Conservation (phyloP, 2,888 invertebrate species). For the Byasa hedistus region DNA sequence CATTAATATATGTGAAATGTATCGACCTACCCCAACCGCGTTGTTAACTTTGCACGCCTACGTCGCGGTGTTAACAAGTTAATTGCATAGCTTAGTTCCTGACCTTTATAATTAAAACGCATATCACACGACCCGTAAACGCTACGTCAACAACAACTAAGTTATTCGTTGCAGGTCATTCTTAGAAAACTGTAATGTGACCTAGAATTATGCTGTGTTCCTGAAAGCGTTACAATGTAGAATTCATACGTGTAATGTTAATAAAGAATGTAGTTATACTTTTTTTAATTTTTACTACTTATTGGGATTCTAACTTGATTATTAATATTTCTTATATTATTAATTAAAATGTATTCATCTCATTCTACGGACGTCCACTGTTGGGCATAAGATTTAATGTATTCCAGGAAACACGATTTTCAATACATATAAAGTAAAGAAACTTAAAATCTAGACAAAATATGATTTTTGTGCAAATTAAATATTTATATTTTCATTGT, state of each 20-base stretch:
- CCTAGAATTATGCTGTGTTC: constrained; percentile 15
- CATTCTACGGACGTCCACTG: too few relatives aligned
- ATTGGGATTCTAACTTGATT: too few relatives aligned
- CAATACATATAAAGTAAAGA: too few relatives aligned
- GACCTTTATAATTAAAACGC: constrained; percentile 19
- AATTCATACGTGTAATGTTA: constrained; percentile 8
- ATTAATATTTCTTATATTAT: too few relatives aligned
- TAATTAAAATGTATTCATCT: too few relatives aligned
- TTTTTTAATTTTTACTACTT: too few relatives aligned
- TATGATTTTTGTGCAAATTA: too few relatives aligned
- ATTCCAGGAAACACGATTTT: too few relatives aligned
- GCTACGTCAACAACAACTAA: constrained; percentile 12
- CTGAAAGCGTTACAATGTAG: constrained; percentile 2
- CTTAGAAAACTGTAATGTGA: constrained; percentile 15
- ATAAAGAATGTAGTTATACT: neutral
- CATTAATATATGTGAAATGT: neutral
- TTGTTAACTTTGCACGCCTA: constrained; percentile 5
- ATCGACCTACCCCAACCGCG: constrained; percentile 25
- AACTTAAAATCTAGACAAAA: too few relatives aligned
- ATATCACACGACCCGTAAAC: constrained; percentile 21
- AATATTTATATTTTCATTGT: too few relatives aligned
- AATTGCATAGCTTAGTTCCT: constrained; percentile 14
- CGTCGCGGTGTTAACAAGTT: constrained; percentile 9
- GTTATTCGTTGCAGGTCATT: constrained; percentile 17
- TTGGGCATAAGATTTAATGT: too few relatives aligned